Percentiles rank a stretch among this genome's conserved stretches.
Evolutionary conservation across 35 echinoderm and acorn worm genomes (phyloP).

Genomic region (Ophioderma brevispina): DNA sequence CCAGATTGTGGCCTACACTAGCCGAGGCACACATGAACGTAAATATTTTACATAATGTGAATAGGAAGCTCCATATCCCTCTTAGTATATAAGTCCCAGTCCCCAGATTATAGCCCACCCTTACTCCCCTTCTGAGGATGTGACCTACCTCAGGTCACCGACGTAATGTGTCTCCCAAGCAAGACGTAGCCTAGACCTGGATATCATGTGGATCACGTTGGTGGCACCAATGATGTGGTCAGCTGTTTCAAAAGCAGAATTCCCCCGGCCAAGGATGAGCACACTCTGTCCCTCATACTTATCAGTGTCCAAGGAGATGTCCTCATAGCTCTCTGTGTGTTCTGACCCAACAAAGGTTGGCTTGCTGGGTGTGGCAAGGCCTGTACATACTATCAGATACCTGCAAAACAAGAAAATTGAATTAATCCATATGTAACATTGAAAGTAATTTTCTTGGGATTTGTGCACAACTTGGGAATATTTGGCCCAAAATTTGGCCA

Average conservation of each 20-base stretch:
- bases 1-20: too few relatives aligned
- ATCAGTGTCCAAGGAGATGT: constrained; percentile 76
- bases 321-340: constrained; percentile 74
- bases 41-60: too few relatives aligned
- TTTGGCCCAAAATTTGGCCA: too few relatives aligned
- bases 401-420: constrained; percentile 15
- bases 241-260: constrained; percentile 97
- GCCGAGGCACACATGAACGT: too few relatives aligned
- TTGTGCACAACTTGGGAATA: too few relatives aligned
- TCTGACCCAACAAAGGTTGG: constrained; percentile 47
- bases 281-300: constrained; percentile 91
- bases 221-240: constrained; percentile 89
- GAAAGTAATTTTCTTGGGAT: too few relatives aligned
- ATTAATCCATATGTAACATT: too few relatives aligned
- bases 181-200: constrained; percentile 71
- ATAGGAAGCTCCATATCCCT: too few relatives aligned
- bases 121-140: too few relatives aligned
- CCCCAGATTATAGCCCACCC: too few relatives aligned
- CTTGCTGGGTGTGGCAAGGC: constrained; percentile 25
- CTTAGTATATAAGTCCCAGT: too few relatives aligned
- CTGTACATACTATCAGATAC: constrained; percentile 42
- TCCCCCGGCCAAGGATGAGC: constrained; percentile 86
- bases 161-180: constrained; percentile 99
- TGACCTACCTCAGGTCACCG: constrained; percentile 81
- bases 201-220: constrained; percentile 85